Conservation (phyloP, 2,888 invertebrate genomes). For the Plutella xylostella region DNA sequence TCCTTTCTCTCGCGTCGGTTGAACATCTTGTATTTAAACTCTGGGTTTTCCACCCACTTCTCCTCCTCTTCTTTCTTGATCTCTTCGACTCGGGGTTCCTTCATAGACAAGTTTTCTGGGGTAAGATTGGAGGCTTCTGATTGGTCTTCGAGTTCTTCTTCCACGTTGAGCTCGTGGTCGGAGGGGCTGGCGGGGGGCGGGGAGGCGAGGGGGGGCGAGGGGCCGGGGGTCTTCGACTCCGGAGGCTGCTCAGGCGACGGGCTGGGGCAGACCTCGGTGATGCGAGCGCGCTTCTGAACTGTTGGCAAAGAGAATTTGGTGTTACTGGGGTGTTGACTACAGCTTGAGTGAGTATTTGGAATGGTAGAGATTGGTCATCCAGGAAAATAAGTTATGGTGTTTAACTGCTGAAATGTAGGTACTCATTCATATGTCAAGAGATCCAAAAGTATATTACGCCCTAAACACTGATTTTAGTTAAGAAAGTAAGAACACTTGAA, state of each 20-base stretch:
- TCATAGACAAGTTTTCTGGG: constrained; percentile 86
- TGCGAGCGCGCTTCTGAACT: constrained; percentile 63
- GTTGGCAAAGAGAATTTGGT: constrained; percentile 32
- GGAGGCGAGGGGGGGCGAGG: constrained; percentile 41
- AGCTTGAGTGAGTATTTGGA: no score
- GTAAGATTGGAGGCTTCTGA: constrained; percentile 67
- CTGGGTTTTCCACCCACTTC: constrained; percentile 47
- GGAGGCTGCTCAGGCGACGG: constrained; percentile 38
- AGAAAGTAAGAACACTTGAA: no score
- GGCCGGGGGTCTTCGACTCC: constrained; percentile 43
- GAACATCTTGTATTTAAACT: constrained; percentile 56
- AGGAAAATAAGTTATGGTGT: no score
- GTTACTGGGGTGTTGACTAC: no score
- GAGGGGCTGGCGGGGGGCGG: constrained; percentile 60
- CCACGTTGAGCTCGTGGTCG: constrained; percentile 66
- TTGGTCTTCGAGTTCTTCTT: constrained; percentile 66
- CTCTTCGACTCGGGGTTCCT: constrained; percentile 71
- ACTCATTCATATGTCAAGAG: no score
- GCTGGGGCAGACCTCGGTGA: constrained; percentile 57
- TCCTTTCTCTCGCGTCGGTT: constrained; percentile 36
- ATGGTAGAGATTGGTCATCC: no score
- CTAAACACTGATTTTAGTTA: no score
- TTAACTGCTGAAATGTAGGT: no score
- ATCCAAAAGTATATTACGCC: no score
- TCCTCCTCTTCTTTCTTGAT: constrained; percentile 64